Base-by-base conservation (phyloP, 2,888 invertebrate genomes). In the Criorhina ranunculi region DNA sequence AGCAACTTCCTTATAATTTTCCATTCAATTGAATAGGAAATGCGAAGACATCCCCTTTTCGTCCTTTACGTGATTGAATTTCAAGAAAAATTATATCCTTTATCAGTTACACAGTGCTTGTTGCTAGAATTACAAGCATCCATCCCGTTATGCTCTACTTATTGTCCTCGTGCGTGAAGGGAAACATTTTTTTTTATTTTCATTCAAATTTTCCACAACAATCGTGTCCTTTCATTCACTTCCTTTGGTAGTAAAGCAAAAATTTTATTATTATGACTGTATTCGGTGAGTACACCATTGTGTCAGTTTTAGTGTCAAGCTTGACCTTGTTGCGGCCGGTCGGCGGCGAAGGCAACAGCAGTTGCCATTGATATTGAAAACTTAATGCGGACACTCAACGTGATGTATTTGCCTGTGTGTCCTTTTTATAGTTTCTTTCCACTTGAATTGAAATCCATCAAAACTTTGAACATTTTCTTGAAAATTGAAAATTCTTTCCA, bases 21-120 rank as follows among this genome's bases (percentile, higher is more conserved):
- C 49, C 53, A 19, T 53, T 62, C 62, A 62, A 62, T 62, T 62
- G 53, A 44, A 53, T 40, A 42, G 62, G 40, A 31, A 19, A 17
- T 11, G 51, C 8, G 7, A 33, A 42, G n/a, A 53, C 44, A 31
- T 15, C 11, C 31, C 31, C 19, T n/a, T 37, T n/a, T 37, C 6
- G 2, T 31, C 24, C 1, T 35, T 42, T 64, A 64, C 64, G 73
- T 75, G 73, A 75, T 75, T 53, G 8, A 75, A 44, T 75, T 62
- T 53, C 51, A 46, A 4, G 49, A 49, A 60, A 44, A 64, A n/a
- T 19, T 8, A 7, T 24, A 12, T 49, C 9, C 19, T 49, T 24
- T 24, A 4, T 4, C 24, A 4, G 24, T 4, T 24, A 3, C 24
- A 4, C 4, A 24, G 24, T 19, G 2, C 7, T 24, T 37, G 31